Evolutionary conservation across 2,113 vertebrate genomes (phyloP), one percentile per base, ranked within the genome.

Genomic region (Zapornia atra): DNA sequence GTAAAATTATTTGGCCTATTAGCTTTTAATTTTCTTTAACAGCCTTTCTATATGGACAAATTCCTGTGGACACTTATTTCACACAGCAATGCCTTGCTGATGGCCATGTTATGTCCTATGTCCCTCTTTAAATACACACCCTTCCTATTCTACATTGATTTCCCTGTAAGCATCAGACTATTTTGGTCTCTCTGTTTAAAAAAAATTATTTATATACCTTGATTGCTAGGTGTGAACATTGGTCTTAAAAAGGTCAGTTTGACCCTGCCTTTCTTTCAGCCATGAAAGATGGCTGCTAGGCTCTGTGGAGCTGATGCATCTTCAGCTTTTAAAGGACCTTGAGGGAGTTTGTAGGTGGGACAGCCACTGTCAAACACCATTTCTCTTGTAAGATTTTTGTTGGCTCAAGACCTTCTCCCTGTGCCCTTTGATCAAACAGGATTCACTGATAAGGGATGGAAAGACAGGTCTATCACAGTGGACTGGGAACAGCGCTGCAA

Each of bases 311-410:
- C 28, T n/a, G 36, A 10, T 0, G 0, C 10, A 38, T 12, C 57
- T 64, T 81, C 51, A 11, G 44, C 48, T 25, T 24, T 38, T 38
- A 81, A 42, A 77, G 51, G 66, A 38, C 12, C 11, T 13, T 0
- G 0, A 13, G 40, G 8, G 36, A 42, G 7, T 77, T 38, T 8
- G 7, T 36, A 42, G n/a, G 12, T 61, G 20, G 17, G 6, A 61
- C 15, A 77, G 21, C 7, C 3, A 1, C 19, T 59, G 4, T 25
- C 20, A 78, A 88, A 50, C 29, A 36, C 8, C 24, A n/a, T 6
- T n/a, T 46, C 34, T 82, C 22, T 40, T 2, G 1, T 19, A 50
- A 87, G 36, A 8, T 90, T 64, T n/a, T 42, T 81, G 17, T 36
- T 73, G 36, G 22, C 31, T 56, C 51, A 44, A 56, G 25, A 15